Percentiles rank a stretch among this genome's conserved stretches.
phyloP scores from a whole-genome alignment of 2,888 invertebrate species.

The Steinernema scapterisci region DNA sequence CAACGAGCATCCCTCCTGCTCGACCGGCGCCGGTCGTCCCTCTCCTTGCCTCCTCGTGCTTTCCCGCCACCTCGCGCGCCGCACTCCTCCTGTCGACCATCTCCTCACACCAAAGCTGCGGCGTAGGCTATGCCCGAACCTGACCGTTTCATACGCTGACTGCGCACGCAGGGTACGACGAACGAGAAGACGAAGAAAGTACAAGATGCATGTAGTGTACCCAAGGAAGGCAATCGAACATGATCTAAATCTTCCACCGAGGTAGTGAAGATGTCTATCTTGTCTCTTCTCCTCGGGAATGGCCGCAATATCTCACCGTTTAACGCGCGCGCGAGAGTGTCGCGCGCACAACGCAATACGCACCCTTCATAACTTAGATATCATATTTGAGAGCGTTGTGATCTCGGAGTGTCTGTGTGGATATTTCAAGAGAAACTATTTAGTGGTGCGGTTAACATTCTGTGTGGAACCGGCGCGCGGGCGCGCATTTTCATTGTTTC shows the following conservation, averaged over 20 bases:
- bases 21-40: neutral
- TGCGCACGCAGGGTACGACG: neutral
- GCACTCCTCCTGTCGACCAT: no score
- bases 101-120: no score
- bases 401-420: neutral
- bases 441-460: neutral
- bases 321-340: neutral
- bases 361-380: slow-evolving; percentile 11
- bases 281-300: neutral
- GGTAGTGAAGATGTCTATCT: slow-evolving; percentile 27
- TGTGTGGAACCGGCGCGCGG: neutral
- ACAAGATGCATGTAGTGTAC: neutral
- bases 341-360: neutral
- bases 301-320: slow-evolving; percentile 29
- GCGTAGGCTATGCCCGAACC: neutral
- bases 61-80: neutral
- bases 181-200: neutral
- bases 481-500: slow-evolving; percentile 18
- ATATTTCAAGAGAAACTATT: neutral
- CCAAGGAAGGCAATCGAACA: slow-evolving; percentile 20
- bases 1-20: neutral
- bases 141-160: neutral
- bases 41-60: slow-evolving; percentile 18
- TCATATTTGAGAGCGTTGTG: neutral
- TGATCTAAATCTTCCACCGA: neutral